Evolutionary conservation across 2,113 vertebrate species (phyloP).

Genomic region (Calyptomena viridis): DNA sequence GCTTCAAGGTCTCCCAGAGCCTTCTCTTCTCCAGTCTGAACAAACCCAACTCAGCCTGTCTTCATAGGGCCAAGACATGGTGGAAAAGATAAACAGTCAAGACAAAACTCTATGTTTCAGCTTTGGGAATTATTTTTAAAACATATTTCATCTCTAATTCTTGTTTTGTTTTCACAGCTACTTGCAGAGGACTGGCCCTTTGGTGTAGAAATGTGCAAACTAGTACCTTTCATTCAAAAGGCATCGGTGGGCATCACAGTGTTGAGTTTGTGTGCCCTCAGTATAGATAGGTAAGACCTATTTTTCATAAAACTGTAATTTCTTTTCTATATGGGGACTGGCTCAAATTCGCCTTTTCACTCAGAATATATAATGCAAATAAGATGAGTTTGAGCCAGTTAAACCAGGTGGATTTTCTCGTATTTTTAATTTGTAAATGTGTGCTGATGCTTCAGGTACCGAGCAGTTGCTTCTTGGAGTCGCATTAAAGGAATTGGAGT

Average conservation of each 20-base stretch:
- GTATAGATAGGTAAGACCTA: conserved; percentile 87
- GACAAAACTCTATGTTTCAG: neutral
- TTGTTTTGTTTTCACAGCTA: conserved; percentile 76
- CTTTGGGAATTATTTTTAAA: neutral
- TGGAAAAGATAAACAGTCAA: neutral
- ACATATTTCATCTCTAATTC: neutral
- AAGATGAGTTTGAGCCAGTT: neutral
- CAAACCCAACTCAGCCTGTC: neutral
- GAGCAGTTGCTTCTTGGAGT: conserved; percentile 89
- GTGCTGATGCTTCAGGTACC: conserved; percentile 76
- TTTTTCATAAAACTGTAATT: neutral
- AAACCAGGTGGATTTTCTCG: neutral
- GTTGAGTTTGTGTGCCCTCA: conserved; percentile 89
- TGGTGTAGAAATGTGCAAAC: conserved; percentile 87
- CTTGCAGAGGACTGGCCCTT: conserved; percentile 92
- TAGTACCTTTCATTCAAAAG: conserved; percentile 93
- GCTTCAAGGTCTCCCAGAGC: rapidly evolving
- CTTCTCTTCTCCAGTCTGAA: neutral
- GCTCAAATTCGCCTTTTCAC: neutral
- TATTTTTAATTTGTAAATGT: neutral
- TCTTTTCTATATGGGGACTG: neutral
- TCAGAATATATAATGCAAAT: neutral
- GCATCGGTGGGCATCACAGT: conserved; percentile 91
- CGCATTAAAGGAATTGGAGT: conserved; percentile 86
- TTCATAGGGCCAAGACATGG: neutral